Base-by-base conservation (phyloP, 1,140 invertebrate species). In the Branchinecta lynchi region DNA sequence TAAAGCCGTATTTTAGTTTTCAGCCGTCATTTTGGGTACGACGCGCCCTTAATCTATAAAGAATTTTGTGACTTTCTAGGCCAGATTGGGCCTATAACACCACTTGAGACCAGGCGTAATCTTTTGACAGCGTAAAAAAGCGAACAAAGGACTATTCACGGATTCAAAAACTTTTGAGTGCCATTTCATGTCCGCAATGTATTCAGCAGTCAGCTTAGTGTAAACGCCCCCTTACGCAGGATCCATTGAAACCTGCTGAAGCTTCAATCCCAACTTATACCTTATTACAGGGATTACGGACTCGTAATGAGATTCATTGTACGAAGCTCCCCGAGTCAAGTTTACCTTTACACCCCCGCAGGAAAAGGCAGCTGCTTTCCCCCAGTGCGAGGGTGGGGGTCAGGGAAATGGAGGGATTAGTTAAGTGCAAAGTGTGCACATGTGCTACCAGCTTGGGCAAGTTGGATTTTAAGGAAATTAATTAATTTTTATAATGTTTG, bases 271-370 rank as follows among this genome's bases (percentile, higher is more conserved):
- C 51, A 60, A 60, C 51, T 60, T 60, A 60, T 3, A 60, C 51
- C 51, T 60, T 60, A 60, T 60, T 60, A 60, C 51, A 12, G 51
- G 51, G 51, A 60, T 60, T 60, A 60, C 12, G 17, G 51, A 60
- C 12, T 20, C 12, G 51, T 60, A 60, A 60, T 60, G 51, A 60
- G 51, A 60, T 60, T 60, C 51, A 60, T 60, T 60, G 51, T 60
- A 3, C 12, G 51, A 60, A 15, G 51, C 17, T 60, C 12, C 12
- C 12, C 51, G 6, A 60, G 51, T 60, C 51, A 60, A 60, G 51
- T 60, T 60, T 60, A 60, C 51, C 51, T 60, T 60, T 60, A 60
- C 51, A 60, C 51, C 51, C 51, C 51, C 51, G 51, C 51, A 15
- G 12, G 51, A 60, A 60, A 60, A 60, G 51, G 51, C 51, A 60